Evolutionary conservation across 2,888 invertebrate genomes (phyloP).

Genomic region (Lordiphosa fenestrarum): DNA sequence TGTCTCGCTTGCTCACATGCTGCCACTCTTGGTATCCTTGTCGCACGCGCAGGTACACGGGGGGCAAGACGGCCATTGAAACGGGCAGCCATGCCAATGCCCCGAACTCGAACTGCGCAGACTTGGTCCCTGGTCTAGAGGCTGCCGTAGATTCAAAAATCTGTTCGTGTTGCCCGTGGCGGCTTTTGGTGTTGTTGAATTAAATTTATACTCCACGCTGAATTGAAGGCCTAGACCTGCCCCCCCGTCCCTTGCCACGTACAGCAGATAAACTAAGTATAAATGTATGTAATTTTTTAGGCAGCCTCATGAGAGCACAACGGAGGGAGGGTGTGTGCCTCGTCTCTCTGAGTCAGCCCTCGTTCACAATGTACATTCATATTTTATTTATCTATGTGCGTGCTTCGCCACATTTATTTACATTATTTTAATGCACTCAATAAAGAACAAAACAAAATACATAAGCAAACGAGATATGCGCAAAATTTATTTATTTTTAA

Average conservation of each 20-base stretch:
- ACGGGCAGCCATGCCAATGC: constrained; percentile 40
- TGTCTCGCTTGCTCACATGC: constrained; percentile 24
- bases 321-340: constrained; percentile 5
- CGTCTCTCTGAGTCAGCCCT: constrained; percentile 33
- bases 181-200: constrained; percentile 41
- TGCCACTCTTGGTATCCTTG: constrained; percentile 33
- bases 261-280: constrained; percentile 11
- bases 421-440: constrained; percentile 55
- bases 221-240: constrained; percentile 22
- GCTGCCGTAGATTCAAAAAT: constrained; percentile 43
- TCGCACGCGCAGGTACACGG: constrained; percentile 31
- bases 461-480: constrained; percentile 28
- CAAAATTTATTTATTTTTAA: constrained; percentile 43
- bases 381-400: constrained; percentile 31
- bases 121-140: constrained; percentile 22
- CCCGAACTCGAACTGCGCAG: constrained; percentile 37
- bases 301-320: constrained; percentile 12
- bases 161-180: constrained; percentile 37
- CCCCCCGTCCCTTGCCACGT: neutral
- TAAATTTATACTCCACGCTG: constrained; percentile 73
- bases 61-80: constrained; percentile 60
- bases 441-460: constrained; percentile 29
- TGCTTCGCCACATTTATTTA: constrained; percentile 51
- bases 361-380: constrained; percentile 14
- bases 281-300: constrained; percentile 16